Evolutionary conservation across 2,797 vertebrate species (phyloP).

Genomic region (Urosaurus nigricauda): DNA sequence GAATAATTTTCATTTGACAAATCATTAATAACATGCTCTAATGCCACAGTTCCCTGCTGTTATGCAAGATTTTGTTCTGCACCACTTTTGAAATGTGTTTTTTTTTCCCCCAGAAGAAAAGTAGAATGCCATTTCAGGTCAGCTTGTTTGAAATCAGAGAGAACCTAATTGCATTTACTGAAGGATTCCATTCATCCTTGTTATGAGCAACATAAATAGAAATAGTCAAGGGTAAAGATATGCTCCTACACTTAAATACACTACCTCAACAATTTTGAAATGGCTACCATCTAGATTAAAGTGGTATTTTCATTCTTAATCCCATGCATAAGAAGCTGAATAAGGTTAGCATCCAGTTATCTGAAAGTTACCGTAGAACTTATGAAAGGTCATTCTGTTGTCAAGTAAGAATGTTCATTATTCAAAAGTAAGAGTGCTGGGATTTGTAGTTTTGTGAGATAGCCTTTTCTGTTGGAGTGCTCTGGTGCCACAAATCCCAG

Average conservation of each 20-base stretch:
- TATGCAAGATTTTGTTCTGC: not conserved
- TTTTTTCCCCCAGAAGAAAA: conserved; percentile 1
- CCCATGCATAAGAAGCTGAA: not conserved
- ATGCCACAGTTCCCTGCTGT: conserved; percentile 16
- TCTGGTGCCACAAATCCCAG: no score
- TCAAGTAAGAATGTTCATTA: not conserved
- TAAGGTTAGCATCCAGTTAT: not conserved
- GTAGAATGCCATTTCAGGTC: conserved; percentile 14
- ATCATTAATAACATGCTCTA: conserved; percentile 7
- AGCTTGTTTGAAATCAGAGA: conserved; percentile 4
- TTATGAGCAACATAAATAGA: not conserved
- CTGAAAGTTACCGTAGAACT: not conserved
- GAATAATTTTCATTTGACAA: conserved; percentile 35
- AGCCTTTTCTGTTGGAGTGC: no score
- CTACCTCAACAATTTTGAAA: not conserved
- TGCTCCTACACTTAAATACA: not conserved
- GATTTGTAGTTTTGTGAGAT: no score
- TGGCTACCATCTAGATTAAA: conserved; percentile 3
- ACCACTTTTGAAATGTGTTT: not conserved
- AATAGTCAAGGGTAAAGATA: accelerated
- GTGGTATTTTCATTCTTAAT: conserved; percentile 10
- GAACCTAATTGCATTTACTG: not conserved
- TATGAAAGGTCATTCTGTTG: not conserved
- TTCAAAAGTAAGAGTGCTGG: not conserved
- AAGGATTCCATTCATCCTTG: not conserved